Evolutionary conservation across 2,888 invertebrate species (phyloP).

Genomic region (Mesochorus sp.): DNA sequence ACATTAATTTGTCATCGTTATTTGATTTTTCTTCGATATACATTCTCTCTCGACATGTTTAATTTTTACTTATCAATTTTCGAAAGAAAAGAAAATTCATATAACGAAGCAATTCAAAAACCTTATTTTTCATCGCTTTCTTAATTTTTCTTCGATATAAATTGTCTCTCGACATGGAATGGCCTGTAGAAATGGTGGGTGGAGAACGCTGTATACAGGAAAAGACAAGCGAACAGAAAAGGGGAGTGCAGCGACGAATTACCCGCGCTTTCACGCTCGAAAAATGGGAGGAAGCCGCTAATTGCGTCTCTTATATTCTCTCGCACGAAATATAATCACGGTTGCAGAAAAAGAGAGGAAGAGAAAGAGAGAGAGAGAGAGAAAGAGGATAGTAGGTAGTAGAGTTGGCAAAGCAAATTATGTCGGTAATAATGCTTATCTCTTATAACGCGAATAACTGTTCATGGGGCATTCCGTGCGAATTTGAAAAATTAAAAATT

Average conservation of each 20-base stretch:
- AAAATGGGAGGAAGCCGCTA: slow-evolving; percentile 53
- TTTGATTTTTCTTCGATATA: too few relatives aligned
- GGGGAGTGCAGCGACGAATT: slow-evolving; percentile 16
- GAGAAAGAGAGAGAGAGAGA: not conserved
- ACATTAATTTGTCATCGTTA: too few relatives aligned
- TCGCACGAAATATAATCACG: not conserved
- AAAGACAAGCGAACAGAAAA: not conserved
- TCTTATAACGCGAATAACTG: slow-evolving; percentile 15
- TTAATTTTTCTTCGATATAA: too few relatives aligned
- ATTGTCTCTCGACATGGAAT: too few relatives aligned
- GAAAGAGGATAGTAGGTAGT: not conserved
- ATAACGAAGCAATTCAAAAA: too few relatives aligned
- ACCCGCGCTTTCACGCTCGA: slow-evolving; percentile 49
- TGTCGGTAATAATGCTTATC: slow-evolving; percentile 50
- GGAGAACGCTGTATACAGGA: not conserved
- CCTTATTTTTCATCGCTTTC: too few relatives aligned
- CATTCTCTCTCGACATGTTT: too few relatives aligned
- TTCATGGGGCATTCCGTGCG: slow-evolving; percentile 5
- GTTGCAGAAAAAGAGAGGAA: not conserved
- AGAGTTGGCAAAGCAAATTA: slow-evolving; percentile 47
- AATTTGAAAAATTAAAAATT: too few relatives aligned
- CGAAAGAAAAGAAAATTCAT: too few relatives aligned
- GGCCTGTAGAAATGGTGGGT: not conserved
- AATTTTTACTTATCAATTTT: too few relatives aligned
- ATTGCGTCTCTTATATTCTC: slow-evolving; percentile 50